Evolutionary conservation across 2,888 invertebrate species (phyloP), one percentile per base, ranked within the genome.

Genomic region (Tridacna gigas): DNA sequence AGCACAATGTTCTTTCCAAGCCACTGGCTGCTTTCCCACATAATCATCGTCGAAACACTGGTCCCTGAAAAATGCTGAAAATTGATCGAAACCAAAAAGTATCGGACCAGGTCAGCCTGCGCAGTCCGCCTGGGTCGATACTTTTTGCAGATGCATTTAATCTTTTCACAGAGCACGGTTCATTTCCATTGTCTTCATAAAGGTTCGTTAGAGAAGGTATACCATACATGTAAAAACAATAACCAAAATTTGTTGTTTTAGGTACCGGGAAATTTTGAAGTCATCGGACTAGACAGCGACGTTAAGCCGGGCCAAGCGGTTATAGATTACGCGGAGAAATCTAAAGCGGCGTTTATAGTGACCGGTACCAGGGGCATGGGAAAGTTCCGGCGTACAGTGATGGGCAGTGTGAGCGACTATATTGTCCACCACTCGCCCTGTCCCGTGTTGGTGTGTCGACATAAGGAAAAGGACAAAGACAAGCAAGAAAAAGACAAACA

Each of bases 401-500:
- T 91, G 88, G 90, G 91, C 12, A 90, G 90, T 76, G 91, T 91
- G 63, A 90, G 91, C 76, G 91, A 91, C 75, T 91, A 90, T 79
- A 89, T 91, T 45, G 87, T 91, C 18, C 91, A 91, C 73, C 91
- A 91, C 75, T 88, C 90, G 11, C 90, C 90, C 12, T 89, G 90
- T 13, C 91, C 91, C 0, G 91, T 91, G 18, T 77, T 91, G 25
- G 90, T 91, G 26, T 84, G 86, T 65, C 75, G 89, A 47, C 84
- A 89, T 63, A 77, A 84, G 18, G 74, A 84, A n/a, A 73, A 84
- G 13, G 47, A 75, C n/a, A 45, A 69, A 47, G 69, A 69, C 25
- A 71, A 71, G 45, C 51, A 71, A 7, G 37, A 37, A 37, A 37
- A 37, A 7, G 37, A 37, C 37, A 37, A 37, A 7, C 37, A 37